Evolutionary conservation across 2,797 vertebrate species (phyloP).

Genomic region (Megalops cyprinoides): DNA sequence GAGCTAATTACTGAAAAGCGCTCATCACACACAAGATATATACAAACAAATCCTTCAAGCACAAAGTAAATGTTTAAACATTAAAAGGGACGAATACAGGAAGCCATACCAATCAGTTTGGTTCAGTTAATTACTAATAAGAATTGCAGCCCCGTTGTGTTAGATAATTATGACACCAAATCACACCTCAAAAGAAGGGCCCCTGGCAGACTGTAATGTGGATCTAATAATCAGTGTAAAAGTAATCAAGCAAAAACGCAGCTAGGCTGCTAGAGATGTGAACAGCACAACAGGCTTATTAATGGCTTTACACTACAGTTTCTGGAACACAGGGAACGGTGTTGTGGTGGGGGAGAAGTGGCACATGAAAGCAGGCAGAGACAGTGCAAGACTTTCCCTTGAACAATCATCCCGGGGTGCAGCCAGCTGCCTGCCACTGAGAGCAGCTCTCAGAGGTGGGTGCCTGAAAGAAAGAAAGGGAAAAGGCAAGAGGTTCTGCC

Average conservation of each 20-base stretch:
- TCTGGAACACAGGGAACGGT: slow-evolving; percentile 66
- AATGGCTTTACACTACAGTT: slow-evolving; percentile 43
- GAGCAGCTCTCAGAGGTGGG: not conserved
- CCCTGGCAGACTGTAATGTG: slow-evolving; percentile 77
- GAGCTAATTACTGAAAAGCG: slow-evolving; percentile 98
- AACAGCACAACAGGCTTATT: slow-evolving; percentile 46
- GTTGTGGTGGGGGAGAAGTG: slow-evolving; percentile 31
- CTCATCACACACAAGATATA: slow-evolving; percentile 96
- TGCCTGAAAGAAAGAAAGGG: slow-evolving; percentile 22
- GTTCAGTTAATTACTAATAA: slow-evolving; percentile 96
- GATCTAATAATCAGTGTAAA: slow-evolving; percentile 70
- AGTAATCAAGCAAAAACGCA: slow-evolving; percentile 56
- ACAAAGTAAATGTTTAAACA: slow-evolving; percentile 98
- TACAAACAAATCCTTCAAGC: slow-evolving; percentile 99
- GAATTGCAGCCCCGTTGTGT: slow-evolving; percentile 87
- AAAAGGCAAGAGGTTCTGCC: slow-evolving; percentile 35
- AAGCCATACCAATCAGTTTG: slow-evolving; percentile 93
- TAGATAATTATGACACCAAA: slow-evolving; percentile 92
- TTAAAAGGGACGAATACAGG: slow-evolving; percentile 89
- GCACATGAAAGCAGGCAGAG: not conserved
- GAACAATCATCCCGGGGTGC: not conserved
- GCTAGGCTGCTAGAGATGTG: slow-evolving; percentile 38
- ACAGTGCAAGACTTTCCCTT: slow-evolving; percentile 1
- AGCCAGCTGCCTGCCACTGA: no score
- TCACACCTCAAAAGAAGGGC: slow-evolving; percentile 75